Conservation (phyloP, 2,797 vertebrate genomes). For the Acanthopagrus latus region DNA sequence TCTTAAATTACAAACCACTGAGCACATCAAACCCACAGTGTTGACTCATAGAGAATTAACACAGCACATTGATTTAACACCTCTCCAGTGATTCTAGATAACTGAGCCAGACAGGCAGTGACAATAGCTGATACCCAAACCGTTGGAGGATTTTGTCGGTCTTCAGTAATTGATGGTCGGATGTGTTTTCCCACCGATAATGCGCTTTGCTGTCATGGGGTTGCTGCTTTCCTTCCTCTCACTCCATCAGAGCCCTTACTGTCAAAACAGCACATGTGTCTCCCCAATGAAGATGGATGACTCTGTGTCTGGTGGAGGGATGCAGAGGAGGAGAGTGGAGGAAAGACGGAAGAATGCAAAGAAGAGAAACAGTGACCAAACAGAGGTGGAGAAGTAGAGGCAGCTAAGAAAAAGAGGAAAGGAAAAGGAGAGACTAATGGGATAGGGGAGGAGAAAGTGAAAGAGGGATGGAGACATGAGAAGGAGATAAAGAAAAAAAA, state of each 20-base stretch:
- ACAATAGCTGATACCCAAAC: conserved; percentile 56
- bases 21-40: conserved; percentile 4
- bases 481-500: conserved; percentile 38
- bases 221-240: conserved; percentile 83
- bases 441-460: conserved; percentile 27
- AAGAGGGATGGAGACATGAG: conserved; percentile 25
- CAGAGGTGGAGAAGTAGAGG: conserved; percentile 31
- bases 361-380: conserved; percentile 22
- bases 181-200: conserved; percentile 81
- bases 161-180: conserved; percentile 75
- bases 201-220: conserved; percentile 80
- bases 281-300: conserved; percentile 87
- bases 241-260: conserved; percentile 79
- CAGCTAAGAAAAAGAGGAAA: conserved; percentile 28
- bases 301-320: conserved; percentile 71
- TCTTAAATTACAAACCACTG: conserved; percentile 4
- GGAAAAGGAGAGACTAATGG: conserved; percentile 43
- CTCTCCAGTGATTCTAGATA: conserved; percentile 40
- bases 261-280: conserved; percentile 87
- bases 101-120: conserved; percentile 52
- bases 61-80: conserved; percentile 57
- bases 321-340: conserved; percentile 62
- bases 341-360: conserved; percentile 40
- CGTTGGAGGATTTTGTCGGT: conserved; percentile 61
- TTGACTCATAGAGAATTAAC: conserved; percentile 50